Conservation (phyloP, 2,888 invertebrate genomes). For the Drosophila paramelanica region DNA sequence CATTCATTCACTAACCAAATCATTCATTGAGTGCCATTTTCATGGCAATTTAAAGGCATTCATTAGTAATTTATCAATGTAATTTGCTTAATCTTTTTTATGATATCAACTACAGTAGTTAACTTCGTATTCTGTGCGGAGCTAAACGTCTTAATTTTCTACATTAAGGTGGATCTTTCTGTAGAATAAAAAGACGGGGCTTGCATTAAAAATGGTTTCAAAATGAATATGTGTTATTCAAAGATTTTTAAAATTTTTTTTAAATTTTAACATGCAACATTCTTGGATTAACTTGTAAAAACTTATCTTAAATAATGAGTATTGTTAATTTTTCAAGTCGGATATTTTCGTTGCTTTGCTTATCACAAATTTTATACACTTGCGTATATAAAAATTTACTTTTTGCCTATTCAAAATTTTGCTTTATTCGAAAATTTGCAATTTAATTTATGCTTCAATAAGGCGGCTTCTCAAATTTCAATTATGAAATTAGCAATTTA, state of each 20-base stretch:
- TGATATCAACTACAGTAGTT: slow-evolving; percentile 34
- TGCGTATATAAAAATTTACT: no score
- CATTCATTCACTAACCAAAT: slow-evolving; percentile 45
- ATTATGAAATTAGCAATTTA: slow-evolving; percentile 40
- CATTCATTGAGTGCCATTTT: slow-evolving; percentile 51
- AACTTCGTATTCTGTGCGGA: slow-evolving; percentile 13
- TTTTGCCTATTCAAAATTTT: neutral
- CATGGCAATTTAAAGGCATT: slow-evolving; percentile 51
- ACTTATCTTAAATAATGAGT: no score
- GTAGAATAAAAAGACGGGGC: neutral
- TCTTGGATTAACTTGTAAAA: no score
- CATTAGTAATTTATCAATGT: slow-evolving; percentile 52
- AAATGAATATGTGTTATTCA: no score
- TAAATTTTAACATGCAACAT: no score
- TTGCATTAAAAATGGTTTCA: no score
- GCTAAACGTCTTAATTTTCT: slow-evolving; percentile 14
- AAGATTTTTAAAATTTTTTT: no score
- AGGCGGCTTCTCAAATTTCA: slow-evolving; percentile 35
- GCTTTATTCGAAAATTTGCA: neutral
- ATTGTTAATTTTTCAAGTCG: no score
- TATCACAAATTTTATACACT: no score
- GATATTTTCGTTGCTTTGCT: no score
- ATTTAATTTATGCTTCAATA: slow-evolving; percentile 18
- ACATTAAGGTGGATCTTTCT: neutral
- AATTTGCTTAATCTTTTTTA: slow-evolving; percentile 32